Conservation (phyloP, 2,113 vertebrate genomes). For the Thymallus thymallus region DNA sequence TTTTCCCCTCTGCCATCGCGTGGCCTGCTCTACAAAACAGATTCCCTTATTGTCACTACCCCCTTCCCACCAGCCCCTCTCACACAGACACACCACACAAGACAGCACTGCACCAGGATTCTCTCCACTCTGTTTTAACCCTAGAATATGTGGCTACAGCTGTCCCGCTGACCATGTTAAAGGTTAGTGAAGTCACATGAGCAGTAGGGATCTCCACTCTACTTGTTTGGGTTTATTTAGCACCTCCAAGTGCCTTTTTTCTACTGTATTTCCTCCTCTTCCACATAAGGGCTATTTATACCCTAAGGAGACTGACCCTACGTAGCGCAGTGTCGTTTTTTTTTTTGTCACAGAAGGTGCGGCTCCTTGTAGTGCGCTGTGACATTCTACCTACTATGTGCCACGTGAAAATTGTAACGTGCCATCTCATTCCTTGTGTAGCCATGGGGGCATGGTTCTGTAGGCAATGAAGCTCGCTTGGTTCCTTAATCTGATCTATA, state of each 20-base stretch:
- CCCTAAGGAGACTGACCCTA: too few relatives aligned
- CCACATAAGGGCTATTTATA: background rate
- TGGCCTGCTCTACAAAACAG: constrained; percentile 12
- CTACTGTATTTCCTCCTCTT: background rate
- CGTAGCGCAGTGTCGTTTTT: too few relatives aligned
- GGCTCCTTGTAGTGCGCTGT: too few relatives aligned
- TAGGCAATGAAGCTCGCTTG: too few relatives aligned
- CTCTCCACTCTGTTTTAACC: background rate
- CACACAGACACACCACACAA: background rate
- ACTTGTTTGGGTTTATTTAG: background rate
- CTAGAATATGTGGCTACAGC: background rate
- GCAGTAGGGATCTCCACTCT: background rate
- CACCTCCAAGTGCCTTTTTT: background rate
- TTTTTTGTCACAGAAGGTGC: too few relatives aligned
- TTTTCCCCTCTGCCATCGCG: background rate
- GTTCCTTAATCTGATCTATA: too few relatives aligned
- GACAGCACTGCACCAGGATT: background rate
- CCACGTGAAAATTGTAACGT: too few relatives aligned
- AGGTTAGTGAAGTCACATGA: background rate
- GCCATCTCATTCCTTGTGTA: too few relatives aligned
- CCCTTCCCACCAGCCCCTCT: background rate
- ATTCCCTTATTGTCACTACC: constrained; percentile 13
- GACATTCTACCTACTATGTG: too few relatives aligned
- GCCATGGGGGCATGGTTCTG: too few relatives aligned
- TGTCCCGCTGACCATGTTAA: background rate